Evolutionary conservation across 35 echinoderm and acorn worm genomes (phyloP), one percentile per base, ranked within the genome.

Genomic region (Hemicentrotus pulcherrimus): DNA sequence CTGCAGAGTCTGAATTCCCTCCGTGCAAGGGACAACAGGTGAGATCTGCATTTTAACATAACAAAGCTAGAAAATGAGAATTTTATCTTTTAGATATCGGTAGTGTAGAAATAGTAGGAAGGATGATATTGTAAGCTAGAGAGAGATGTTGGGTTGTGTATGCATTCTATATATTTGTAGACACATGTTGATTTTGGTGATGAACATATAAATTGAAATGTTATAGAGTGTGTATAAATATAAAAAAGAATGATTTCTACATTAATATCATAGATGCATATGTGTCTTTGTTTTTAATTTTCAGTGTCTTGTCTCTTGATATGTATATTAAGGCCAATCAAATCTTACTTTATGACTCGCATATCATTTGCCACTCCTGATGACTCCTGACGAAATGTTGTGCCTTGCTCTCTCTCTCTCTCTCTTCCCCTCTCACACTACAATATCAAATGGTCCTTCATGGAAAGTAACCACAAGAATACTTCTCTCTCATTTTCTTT

Each of bases 151-250:
- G 88, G 18, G 32, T 18, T 33, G 18, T 90, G 88, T 32, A 47
- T 90, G 18, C 88, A 90, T 90, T 90, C 88, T 45, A 47, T 47
- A 85, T 19, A 90, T 90, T 90, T 90, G 88, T 90, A 90, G 88
- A 90, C 88, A 90, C 32, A 90, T 18, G 88, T 90, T 90, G 88
- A 45, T 90, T 31, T 35, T 45, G 88, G 46, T 90, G 46, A 90
- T 90, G 88, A 47, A 90, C 88, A 47, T 47, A 90, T 45, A 90
- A 90, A 90, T 45, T 90, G 33, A 47, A 47, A 90, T 33, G 88
- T 30, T 90, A 90, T 90, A 90, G 28, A 86, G 88, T 90, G 88
- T 90, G 88, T 90, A 90, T 90, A 90, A 90, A 90, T 90, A 19
- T 33, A 90, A 15, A 45, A 90, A 90, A 90, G 88, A 90, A 33